Evolutionary conservation across 2,797 vertebrate species (phyloP).

Genomic region (Acrocephalus scirpaceus): DNA sequence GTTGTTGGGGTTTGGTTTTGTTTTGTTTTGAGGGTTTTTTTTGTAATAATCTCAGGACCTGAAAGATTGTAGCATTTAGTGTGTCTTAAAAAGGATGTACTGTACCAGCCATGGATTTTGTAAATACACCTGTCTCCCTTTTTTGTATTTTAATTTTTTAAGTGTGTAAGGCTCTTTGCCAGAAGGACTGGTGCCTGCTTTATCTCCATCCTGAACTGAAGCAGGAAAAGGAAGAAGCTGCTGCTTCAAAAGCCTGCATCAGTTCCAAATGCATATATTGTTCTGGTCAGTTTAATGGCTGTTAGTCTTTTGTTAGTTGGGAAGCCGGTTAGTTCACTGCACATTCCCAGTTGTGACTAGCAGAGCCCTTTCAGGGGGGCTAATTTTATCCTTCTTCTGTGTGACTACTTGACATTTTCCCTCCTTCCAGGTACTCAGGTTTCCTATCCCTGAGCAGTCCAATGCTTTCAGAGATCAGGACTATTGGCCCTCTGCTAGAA

Average conservation of each 20-base stretch:
- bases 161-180: constrained; percentile 74
- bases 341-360: not conserved
- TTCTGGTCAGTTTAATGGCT: constrained; percentile 51
- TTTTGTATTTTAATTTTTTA: constrained; percentile 79
- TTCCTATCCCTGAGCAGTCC: constrained; percentile 14
- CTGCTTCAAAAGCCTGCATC: constrained; percentile 70
- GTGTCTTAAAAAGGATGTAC: constrained; percentile 86
- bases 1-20: constrained; percentile 46
- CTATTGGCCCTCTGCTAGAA: not conserved
- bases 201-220: constrained; percentile 68
- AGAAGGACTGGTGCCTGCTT: constrained; percentile 77
- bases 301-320: not conserved
- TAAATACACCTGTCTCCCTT: constrained; percentile 81
- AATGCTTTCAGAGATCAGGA: not conserved
- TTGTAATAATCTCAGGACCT: constrained; percentile 85
- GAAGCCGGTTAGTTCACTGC: not conserved
- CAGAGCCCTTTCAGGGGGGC: not conserved
- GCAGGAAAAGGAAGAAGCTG: constrained; percentile 73
- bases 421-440: constrained; percentile 49
- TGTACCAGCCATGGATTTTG: constrained; percentile 86
- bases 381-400: constrained; percentile 5
- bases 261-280: constrained; percentile 27
- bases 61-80: constrained; percentile 87
- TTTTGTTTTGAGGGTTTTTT: not conserved
- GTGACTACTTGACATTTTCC: constrained; percentile 27